A percentile compares a stretch with the other conserved stretches of the same genome.
Conservation (phyloP, 2,797 vertebrate genomes). For the Falco rusticolus region DNA sequence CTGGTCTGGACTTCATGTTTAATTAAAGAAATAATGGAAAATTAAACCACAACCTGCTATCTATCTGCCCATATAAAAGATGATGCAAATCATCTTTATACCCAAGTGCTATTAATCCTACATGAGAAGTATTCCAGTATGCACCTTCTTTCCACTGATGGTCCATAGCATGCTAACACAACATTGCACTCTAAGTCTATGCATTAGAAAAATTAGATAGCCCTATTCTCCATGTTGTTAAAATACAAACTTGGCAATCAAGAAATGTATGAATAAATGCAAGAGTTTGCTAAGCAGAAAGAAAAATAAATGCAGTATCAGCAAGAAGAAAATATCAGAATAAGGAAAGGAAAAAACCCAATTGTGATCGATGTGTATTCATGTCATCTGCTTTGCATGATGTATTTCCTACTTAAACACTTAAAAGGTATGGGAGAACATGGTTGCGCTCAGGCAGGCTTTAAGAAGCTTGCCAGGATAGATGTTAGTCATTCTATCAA, state of each 20-base stretch:
- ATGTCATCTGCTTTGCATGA: neutral
- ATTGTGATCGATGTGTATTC: neutral
- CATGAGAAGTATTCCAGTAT: neutral
- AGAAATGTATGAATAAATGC: neutral
- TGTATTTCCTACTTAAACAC: neutral
- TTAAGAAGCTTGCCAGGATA: neutral
- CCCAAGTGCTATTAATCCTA: neutral
- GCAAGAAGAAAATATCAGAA: neutral
- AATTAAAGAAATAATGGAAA: conserved; percentile 5
- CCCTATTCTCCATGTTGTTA: neutral
- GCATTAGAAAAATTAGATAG: neutral
- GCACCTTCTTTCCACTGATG: neutral
- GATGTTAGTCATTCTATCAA: neutral
- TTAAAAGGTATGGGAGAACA: neutral
- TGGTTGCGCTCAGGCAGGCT: neutral
- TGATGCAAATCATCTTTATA: neutral
- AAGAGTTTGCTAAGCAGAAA: neutral
- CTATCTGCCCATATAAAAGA: neutral
- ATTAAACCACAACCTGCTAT: neutral
- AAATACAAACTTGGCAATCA: neutral
- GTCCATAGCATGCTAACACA: neutral
- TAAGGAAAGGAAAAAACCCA: neutral
- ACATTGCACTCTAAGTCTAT: neutral
- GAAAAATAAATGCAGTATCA: neutral
- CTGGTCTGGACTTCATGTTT: neutral